Evolutionary conservation across 2,888 invertebrate genomes (phyloP).

Genomic region (Diplolepis rosae): DNA sequence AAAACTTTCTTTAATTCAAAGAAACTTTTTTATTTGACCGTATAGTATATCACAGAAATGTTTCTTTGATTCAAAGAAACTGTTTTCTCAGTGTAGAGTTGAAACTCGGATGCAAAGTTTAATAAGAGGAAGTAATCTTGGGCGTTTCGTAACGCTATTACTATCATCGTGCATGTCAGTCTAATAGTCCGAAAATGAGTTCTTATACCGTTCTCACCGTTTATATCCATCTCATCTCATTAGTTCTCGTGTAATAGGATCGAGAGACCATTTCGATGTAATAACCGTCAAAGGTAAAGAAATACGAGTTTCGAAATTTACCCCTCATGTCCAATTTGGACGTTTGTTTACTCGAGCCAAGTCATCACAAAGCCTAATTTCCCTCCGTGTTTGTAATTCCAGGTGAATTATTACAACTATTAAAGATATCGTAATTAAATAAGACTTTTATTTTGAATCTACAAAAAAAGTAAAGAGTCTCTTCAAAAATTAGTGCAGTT

Average conservation of each 20-base stretch:
- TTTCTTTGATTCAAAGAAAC: too few relatives aligned
- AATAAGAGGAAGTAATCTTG: background rate
- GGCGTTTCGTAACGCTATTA: slow-evolving; percentile 17
- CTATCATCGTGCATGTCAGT: slow-evolving; percentile 11
- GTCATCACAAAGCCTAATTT: background rate
- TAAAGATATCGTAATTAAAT: background rate
- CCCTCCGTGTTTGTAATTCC: background rate
- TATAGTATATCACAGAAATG: too few relatives aligned
- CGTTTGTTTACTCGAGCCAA: background rate
- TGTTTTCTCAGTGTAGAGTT: too few relatives aligned
- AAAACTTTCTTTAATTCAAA: too few relatives aligned
- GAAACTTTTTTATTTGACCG: too few relatives aligned
- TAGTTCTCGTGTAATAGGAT: slow-evolving; percentile 22
- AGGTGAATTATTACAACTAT: slow-evolving; percentile 10
- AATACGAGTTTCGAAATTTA: slow-evolving; percentile 23
- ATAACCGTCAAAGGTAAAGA: slow-evolving; percentile 22
- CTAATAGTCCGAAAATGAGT: slow-evolving; percentile 20
- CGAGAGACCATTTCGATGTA: slow-evolving; percentile 1
- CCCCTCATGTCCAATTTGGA: slow-evolving; percentile 16
- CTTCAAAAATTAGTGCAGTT: too few relatives aligned
- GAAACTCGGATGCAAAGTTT: background rate
- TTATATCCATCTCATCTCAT: slow-evolving; percentile 23
- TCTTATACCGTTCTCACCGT: slow-evolving; percentile 9
- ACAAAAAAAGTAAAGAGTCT: too few relatives aligned
- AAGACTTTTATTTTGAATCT: too few relatives aligned